Evolutionary conservation across 2,888 invertebrate species (phyloP).

Genomic region (Parnassius apollo): DNA sequence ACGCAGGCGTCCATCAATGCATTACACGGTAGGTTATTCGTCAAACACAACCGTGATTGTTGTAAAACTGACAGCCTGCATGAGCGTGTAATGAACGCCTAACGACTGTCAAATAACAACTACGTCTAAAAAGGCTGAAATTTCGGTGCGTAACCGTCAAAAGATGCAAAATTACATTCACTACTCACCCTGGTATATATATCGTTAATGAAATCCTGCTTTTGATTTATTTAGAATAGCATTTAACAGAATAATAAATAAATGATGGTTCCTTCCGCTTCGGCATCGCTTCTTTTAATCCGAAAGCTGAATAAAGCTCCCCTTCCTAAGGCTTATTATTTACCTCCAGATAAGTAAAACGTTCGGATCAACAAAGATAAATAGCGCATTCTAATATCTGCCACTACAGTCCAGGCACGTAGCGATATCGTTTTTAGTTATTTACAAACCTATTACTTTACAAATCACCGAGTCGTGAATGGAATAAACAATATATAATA

Average conservation of each 20-base stretch:
- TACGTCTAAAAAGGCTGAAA: too few relatives aligned
- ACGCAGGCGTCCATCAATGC: too few relatives aligned
- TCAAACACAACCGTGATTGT: too few relatives aligned
- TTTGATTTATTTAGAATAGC: too few relatives aligned
- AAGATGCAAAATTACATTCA: too few relatives aligned
- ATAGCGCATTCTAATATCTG: conserved; percentile 1
- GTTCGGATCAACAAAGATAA: conserved; percentile 17
- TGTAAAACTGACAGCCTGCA: too few relatives aligned
- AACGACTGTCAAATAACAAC: too few relatives aligned
- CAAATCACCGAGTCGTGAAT: conserved; percentile 12
- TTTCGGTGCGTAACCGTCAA: too few relatives aligned
- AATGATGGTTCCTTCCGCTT: not conserved
- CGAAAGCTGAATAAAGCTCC: not conserved
- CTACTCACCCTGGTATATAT: too few relatives aligned
- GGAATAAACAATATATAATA: conserved; percentile 4
- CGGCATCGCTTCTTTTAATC: not conserved
- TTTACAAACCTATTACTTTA: conserved; percentile 12
- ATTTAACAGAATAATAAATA: not conserved
- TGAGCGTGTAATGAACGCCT: too few relatives aligned
- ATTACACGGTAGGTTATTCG: too few relatives aligned
- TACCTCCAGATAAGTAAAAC: conserved; percentile 3
- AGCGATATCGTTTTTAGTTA: conserved; percentile 6
- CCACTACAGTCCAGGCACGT: conserved; percentile 2
- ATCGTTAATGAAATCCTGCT: too few relatives aligned
- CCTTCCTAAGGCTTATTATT: conserved; percentile 1